Percentiles rank a stretch among this genome's conserved stretches.
Evolutionary conservation across 2,888 invertebrate species (phyloP).

Genomic region (Disparrhopalites patrizii): DNA sequence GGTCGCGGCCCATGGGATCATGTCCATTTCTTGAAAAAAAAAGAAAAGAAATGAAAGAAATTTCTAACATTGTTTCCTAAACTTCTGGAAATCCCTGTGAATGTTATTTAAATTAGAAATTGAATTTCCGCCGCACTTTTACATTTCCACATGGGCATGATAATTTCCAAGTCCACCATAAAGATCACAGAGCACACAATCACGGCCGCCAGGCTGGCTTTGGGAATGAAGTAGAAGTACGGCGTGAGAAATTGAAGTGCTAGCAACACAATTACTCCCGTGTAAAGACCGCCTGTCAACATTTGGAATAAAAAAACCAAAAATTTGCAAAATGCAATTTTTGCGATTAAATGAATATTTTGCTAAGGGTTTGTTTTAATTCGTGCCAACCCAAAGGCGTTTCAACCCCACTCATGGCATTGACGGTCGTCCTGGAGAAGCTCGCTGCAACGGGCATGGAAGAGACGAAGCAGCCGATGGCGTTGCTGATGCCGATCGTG

Average conservation of each 20-base stretch:
- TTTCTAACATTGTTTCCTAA: too few species aligned
- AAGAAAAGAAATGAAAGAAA: too few species aligned
- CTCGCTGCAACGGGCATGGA: slow-evolving; percentile 41
- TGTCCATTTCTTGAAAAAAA: slow-evolving; percentile 76
- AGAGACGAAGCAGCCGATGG: slow-evolving; percentile 34
- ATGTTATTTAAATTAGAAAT: too few species aligned
- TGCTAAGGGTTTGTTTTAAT: too few species aligned
- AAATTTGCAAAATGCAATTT: too few species aligned
- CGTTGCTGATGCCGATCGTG: slow-evolving; percentile 16
- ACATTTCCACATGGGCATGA: slow-evolving; percentile 68
- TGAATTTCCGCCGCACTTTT: too few species aligned
- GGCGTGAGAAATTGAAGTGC: slow-evolving; percentile 80
- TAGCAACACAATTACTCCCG: slow-evolving; percentile 72
- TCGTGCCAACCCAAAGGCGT: slow-evolving; percentile 27
- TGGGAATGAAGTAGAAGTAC: slow-evolving; percentile 80
- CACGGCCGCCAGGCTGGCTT: slow-evolving; percentile 71
- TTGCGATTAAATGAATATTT: too few species aligned
- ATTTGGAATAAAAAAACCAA: too few species aligned
- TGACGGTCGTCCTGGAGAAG: slow-evolving; percentile 40
- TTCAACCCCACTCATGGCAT: slow-evolving; percentile 38
- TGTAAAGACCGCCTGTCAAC: slow-evolving; percentile 47
- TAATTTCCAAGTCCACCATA: slow-evolving; percentile 65
- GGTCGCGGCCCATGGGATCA: slow-evolving; percentile 76
- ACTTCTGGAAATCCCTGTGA: too few species aligned
- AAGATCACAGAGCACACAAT: slow-evolving; percentile 83